Percentiles rank a stretch among this genome's conserved stretches.
These are phyloP conservation scores for Synergus itoensis DNA, from an alignment of 2,888 invertebrate species.

Conservation along the genomic window DNA sequence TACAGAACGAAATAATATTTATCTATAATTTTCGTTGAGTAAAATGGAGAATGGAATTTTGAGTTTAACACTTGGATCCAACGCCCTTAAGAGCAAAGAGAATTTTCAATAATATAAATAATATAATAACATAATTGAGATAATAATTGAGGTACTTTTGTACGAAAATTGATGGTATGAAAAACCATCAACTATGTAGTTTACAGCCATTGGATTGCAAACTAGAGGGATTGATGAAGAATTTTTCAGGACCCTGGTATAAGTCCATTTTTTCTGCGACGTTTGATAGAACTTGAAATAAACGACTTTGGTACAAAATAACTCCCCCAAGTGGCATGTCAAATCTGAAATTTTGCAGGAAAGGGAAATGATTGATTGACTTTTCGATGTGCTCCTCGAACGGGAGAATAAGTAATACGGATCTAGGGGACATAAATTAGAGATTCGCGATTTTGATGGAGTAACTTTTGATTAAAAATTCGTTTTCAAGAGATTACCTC, in stretches of 20 bases:
- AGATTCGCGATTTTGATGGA: slow-evolving; percentile 41
- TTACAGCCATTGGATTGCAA: background rate
- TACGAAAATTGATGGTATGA: background rate
- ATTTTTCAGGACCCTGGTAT: background rate
- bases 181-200: background rate
- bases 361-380: slow-evolving; percentile 64
- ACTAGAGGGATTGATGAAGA: background rate
- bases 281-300: slow-evolving; percentile 63
- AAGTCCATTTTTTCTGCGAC: slow-evolving; percentile 45
- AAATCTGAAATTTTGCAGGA: slow-evolving; percentile 56
- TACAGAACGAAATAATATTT: too few relatives aligned
- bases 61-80: too few relatives aligned
- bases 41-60: too few relatives aligned
- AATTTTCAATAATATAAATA: background rate
- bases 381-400: slow-evolving; percentile 56
- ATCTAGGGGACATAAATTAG: slow-evolving; percentile 45
- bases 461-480: slow-evolving; percentile 41
- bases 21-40: too few relatives aligned
- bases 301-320: slow-evolving; percentile 57
- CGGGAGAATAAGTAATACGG: slow-evolving; percentile 48
- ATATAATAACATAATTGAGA: too few relatives aligned
- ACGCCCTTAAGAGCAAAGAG: background rate
- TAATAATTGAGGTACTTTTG: background rate
- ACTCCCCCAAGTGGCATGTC: slow-evolving; percentile 59
- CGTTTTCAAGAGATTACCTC: slow-evolving; percentile 6